Conservation (phyloP, 2,797 vertebrate species). For the Manis javanica region DNA sequence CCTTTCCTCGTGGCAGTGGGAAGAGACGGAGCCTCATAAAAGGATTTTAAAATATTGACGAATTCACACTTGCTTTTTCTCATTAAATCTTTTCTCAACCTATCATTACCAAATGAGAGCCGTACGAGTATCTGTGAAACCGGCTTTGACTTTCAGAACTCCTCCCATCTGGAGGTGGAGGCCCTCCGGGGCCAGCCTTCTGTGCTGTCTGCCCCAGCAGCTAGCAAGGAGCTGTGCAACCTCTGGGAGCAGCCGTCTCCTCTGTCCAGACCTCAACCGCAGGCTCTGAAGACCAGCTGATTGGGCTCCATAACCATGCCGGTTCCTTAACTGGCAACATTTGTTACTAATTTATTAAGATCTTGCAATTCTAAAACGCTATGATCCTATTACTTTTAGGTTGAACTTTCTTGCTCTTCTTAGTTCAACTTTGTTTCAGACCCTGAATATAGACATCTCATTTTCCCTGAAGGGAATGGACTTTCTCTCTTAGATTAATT, state of each 20-base stretch:
- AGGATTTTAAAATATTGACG: not conserved
- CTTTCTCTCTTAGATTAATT: constrained; percentile 1
- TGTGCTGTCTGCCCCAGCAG: not conserved
- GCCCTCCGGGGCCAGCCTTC: not conserved
- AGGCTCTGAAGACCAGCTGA: not conserved
- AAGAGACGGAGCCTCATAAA: not conserved
- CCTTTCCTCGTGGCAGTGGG: not conserved
- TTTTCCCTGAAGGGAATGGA: not conserved
- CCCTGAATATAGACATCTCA: not conserved
- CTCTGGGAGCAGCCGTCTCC: not conserved
- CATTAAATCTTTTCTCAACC: not conserved
- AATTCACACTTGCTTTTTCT: not conserved
- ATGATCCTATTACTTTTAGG: not conserved
- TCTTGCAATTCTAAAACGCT: not conserved
- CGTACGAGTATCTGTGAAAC: not conserved
- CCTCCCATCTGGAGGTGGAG: not conserved
- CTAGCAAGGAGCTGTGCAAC: not conserved
- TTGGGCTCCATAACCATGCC: not conserved
- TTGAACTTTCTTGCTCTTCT: not conserved
- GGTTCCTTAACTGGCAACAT: not conserved
- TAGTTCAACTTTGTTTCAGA: not conserved
- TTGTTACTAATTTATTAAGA: not conserved
- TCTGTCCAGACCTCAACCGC: not conserved
- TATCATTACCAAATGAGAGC: not conserved
- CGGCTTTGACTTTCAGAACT: not conserved